Percentiles rank a stretch among this genome's conserved stretches.
phyloP scores from a whole-genome alignment of 92 coral and sea anemone genomes.

The Epizoanthus fatuus region DNA sequence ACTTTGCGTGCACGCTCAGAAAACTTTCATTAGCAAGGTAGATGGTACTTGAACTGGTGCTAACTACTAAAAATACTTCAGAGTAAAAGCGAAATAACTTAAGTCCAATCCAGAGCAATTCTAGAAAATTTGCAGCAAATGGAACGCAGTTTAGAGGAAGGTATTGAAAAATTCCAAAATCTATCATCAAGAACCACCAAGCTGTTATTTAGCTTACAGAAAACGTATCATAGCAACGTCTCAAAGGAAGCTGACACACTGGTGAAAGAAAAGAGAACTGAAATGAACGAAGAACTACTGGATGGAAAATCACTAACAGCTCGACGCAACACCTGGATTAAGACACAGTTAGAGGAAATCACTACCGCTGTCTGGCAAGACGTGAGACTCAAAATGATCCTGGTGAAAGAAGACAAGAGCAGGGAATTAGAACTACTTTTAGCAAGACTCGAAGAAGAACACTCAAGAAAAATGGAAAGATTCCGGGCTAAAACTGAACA shows the following conservation, averaged over 20 bases:
- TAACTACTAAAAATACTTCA: neutral
- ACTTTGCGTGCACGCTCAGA: neutral
- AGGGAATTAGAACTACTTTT: constrained; percentile 30
- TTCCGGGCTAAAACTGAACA: neutral
- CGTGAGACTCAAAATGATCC: constrained; percentile 28
- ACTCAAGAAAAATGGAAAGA: constrained; percentile 5
- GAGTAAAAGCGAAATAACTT: neutral
- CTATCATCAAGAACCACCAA: constrained; percentile 12
- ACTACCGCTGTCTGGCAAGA: constrained; percentile 41
- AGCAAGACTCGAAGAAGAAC: constrained; percentile 37
- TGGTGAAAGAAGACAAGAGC: constrained; percentile 20
- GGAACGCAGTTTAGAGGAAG: constrained; percentile 7
- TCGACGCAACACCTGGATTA: constrained; percentile 28
- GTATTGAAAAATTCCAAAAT: neutral
- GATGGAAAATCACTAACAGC: constrained; percentile 1
- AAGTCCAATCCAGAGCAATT: no score
- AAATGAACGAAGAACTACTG: constrained; percentile 17
- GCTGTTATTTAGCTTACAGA: constrained; percentile 11
- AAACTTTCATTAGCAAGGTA: neutral
- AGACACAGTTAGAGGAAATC: constrained; percentile 32
- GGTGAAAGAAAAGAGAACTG: constrained; percentile 3
- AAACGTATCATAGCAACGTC: constrained; percentile 31
- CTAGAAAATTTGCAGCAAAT: neutral
- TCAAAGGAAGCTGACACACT: neutral
- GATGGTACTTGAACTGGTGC: neutral